Evolutionary conservation across 2,797 vertebrate genomes (phyloP).

Genomic region (Craterocephalus amniculus): DNA sequence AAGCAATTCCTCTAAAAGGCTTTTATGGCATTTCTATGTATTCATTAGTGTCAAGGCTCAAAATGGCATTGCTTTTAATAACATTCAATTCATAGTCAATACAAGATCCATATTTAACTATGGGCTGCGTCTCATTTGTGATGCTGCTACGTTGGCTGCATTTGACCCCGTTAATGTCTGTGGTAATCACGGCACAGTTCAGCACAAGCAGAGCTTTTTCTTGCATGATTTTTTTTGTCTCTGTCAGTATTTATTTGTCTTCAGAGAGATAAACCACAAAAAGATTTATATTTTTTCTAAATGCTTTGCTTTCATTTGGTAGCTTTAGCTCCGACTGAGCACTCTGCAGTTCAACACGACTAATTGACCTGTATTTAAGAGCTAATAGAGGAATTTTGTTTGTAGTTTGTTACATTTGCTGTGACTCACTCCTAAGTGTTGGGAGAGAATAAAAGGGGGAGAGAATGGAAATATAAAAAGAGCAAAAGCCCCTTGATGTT

Average conservation of each 20-base stretch:
- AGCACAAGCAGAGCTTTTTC: conserved; percentile 31
- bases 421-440: conserved; percentile 29
- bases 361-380: conserved; percentile 71
- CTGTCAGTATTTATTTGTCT: conserved; percentile 56
- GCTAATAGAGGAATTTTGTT: conserved; percentile 63
- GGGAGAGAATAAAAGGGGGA: conserved; percentile 33
- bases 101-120: conserved; percentile 24
- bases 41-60: conserved; percentile 44
- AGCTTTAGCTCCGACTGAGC: conserved; percentile 58
- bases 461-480: conserved; percentile 45
- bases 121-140: conserved; percentile 13
- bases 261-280: conserved; percentile 41
- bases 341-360: conserved; percentile 50
- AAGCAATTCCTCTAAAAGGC: conserved; percentile 44
- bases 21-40: conserved; percentile 35
- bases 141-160: conserved; percentile 25
- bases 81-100: conserved; percentile 19
- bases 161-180: conserved; percentile 58
- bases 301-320: conserved; percentile 60
- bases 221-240: conserved; percentile 33
- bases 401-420: conserved; percentile 48
- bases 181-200: conserved; percentile 42
- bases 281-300: conserved; percentile 23
- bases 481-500: conserved; percentile 69
- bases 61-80: conserved; percentile 22